Evolutionary conservation across 1,140 invertebrate species (phyloP).

Genomic region (Drosophila ananassae): DNA sequence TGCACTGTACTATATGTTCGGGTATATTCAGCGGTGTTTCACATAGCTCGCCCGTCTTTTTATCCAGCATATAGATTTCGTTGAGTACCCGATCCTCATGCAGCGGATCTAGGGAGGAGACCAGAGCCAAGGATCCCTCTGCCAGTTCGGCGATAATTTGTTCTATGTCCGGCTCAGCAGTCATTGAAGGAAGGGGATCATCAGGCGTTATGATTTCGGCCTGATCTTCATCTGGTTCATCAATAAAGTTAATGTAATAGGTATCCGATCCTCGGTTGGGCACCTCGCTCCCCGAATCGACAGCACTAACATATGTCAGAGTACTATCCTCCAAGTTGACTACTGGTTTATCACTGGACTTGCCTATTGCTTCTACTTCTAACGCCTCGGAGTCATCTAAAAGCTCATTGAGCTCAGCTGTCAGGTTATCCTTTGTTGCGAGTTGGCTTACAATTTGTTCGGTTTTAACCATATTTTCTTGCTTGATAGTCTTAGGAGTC

Average conservation of each 20-base stretch:
- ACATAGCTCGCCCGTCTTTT: constrained; percentile 73
- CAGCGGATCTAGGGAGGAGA: constrained; percentile 70
- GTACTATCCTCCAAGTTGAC: constrained; percentile 48
- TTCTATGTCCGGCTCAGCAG: constrained; percentile 69
- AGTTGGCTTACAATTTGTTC: constrained; percentile 39
- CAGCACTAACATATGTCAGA: constrained; percentile 42
- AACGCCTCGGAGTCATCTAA: constrained; percentile 43
- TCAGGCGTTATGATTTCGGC: constrained; percentile 13
- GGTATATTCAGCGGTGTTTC: constrained; percentile 81
- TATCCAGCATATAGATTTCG: constrained; percentile 84
- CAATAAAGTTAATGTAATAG: constrained; percentile 48
- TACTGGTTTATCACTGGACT: constrained; percentile 36
- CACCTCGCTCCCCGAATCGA: constrained; percentile 3
- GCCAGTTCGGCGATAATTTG: constrained; percentile 70
- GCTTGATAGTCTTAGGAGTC: constrained; percentile 36
- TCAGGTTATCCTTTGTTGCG: constrained; percentile 35
- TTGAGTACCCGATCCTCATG: constrained; percentile 74
- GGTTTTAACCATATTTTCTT: constrained; percentile 45
- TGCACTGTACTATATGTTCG: constrained; percentile 83
- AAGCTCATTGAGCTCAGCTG: constrained; percentile 57
- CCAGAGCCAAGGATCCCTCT: constrained; percentile 83
- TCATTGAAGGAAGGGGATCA: constrained; percentile 3
- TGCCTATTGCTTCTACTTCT: constrained; percentile 14
- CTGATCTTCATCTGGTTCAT: constrained; percentile 1
- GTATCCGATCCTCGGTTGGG: constrained; percentile 23